These are phyloP conservation scores for Elephas maximus DNA, from an alignment of 2,113 vertebrate species.

Conservation along the genomic window DNA sequence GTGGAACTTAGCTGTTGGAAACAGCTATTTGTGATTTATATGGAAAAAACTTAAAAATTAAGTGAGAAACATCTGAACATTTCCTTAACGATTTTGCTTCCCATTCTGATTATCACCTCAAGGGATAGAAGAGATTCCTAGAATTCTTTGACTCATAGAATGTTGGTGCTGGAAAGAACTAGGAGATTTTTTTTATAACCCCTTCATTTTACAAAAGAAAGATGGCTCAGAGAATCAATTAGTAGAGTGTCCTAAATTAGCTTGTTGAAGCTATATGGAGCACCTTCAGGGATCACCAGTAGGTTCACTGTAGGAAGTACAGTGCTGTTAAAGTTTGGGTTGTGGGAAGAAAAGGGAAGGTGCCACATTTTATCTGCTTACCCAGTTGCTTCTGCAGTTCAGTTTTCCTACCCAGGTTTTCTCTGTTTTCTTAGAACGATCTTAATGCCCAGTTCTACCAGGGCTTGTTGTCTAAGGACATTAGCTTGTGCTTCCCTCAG, in stretches of 20 bases:
- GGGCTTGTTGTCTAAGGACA: constrained; percentile 39
- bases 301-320: not conserved
- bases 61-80: not conserved
- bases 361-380: not conserved
- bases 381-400: not conserved
- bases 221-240: not conserved
- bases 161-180: constrained; percentile 36
- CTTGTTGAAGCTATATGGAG: not conserved
- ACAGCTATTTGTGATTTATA: not conserved
- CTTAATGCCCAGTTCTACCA: not conserved
- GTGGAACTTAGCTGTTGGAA: not conserved
- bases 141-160: constrained; percentile 12
- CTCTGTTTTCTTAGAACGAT: constrained; percentile 1
- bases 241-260: not conserved
- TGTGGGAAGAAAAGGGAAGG: constrained; percentile 4
- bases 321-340: not conserved
- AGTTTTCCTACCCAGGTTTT: not conserved
- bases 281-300: not conserved
- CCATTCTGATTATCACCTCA: not conserved
- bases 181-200: not conserved
- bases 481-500: constrained; percentile 63
- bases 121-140: not conserved
- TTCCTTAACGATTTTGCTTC: not conserved
- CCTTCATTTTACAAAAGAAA: not conserved
- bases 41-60: not conserved